Base-by-base conservation (phyloP, 2,888 invertebrate genomes). In the Griposia aprilina region DNA sequence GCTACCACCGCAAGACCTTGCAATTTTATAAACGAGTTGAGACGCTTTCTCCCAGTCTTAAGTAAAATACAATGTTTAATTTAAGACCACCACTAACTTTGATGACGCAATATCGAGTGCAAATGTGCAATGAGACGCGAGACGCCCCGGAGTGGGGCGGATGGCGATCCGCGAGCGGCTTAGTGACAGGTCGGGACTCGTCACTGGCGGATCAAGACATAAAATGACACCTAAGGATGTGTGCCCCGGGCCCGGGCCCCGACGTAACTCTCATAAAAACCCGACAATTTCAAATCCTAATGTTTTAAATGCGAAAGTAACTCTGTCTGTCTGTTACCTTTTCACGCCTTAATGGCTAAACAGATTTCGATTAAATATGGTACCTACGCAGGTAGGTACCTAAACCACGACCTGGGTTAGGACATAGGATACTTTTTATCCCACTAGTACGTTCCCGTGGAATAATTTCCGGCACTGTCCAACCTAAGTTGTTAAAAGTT, bases 51-150 rank as follows among this genome's bases (percentile, higher is more conserved):
- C 17, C 17, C 11, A 45, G 20, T 66, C 11, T 17, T 50, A 26
- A 4, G 48, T 26, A 26, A 48, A 48, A 48, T 26, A 7, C 7
- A 20, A 50, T 48, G 20, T 20, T 67, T 67, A 26, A 26, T 48
- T 48, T 48, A 26, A 66, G 41, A 45, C 17, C 26, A 48, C 59
- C 59, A 57, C 15, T 45, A 10, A 26, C 26, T 20, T 11, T 8
- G 30, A 30, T 50, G 50, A 67, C 13, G 50, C 67, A 67, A 67
- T 50, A 50, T 8, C 4, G 8, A 50, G 23, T 30, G 50, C 20
- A 30, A 23, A 30, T 50, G 50, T 50, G 67, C 67, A 50, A 50
- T 67, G 50, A 50, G 67, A 67, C 48, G 67, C 30, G 50, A 50
- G 67, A 67, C 48, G 67, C 30, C 20, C 30, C 23, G 50, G 10